phyloP scores from a whole-genome alignment of 1,140 invertebrate species.

The Coboldia fuscipes region DNA sequence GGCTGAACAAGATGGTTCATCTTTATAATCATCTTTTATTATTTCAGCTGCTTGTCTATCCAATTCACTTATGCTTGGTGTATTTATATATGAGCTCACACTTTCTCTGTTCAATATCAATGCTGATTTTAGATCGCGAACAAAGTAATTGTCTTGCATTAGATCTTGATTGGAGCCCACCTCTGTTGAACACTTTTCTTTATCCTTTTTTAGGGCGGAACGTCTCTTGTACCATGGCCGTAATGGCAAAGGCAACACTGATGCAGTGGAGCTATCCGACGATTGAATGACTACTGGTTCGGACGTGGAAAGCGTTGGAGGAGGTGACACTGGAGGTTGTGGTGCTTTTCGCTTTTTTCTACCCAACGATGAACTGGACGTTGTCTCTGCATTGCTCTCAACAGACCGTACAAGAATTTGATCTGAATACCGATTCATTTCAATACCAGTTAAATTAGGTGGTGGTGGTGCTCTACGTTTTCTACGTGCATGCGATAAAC shows the following conservation, averaged over 20 bases:
- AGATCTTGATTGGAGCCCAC: slow-evolving; percentile 15
- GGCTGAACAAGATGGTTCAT: slow-evolving; percentile 8
- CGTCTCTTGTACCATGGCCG: slow-evolving; percentile 41
- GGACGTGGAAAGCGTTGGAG: too few relatives aligned
- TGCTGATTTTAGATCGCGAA: slow-evolving; percentile 7
- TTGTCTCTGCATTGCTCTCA: too few relatives aligned
- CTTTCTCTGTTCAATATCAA: slow-evolving; percentile 24
- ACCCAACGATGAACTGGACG: too few relatives aligned
- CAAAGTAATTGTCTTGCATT: slow-evolving; percentile 11
- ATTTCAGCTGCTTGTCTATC: slow-evolving; percentile 58
- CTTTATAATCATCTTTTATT: slow-evolving; percentile 32
- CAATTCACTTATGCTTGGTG: slow-evolving; percentile 60
- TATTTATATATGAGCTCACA: slow-evolving; percentile 29
- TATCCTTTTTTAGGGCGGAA: slow-evolving; percentile 7
- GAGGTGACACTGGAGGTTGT: not conserved
- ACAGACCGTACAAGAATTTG: too few relatives aligned
- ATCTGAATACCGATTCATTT: too few relatives aligned
- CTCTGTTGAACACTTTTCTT: slow-evolving; percentile 9
- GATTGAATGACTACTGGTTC: too few relatives aligned
- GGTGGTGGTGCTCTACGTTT: too few relatives aligned
- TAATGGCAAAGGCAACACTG: slow-evolving; percentile 18
- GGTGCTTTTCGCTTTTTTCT: not conserved
- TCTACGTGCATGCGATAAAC: too few relatives aligned
- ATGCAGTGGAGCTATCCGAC: too few relatives aligned
- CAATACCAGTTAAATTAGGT: too few relatives aligned